Percentiles rank a stretch among this genome's conserved stretches.
These are phyloP conservation scores for Pelochelys cantorii DNA, from an alignment of 2,797 vertebrate genomes.

Conservation along the genomic window DNA sequence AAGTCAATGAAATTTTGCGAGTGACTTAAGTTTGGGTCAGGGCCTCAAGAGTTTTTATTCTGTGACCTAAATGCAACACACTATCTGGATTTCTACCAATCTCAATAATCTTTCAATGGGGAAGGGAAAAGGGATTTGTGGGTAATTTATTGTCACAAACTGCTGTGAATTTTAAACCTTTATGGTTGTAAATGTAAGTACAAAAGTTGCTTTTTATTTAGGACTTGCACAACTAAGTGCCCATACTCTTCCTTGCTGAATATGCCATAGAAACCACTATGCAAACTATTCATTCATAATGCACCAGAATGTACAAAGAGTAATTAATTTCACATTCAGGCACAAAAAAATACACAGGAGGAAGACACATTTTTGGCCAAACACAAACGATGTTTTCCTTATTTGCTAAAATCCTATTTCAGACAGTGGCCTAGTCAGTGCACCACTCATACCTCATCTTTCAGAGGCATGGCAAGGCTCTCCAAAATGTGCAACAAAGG, in stretches of 20 bases:
- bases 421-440: background rate
- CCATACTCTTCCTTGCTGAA: background rate
- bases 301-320: background rate
- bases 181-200: conserved; percentile 15
- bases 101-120: background rate
- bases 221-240: background rate
- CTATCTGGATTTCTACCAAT: conserved; percentile 27
- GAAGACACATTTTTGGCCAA: background rate
- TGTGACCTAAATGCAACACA: background rate
- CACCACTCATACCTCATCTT: background rate
- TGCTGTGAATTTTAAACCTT: background rate
- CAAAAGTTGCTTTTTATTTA: conserved; percentile 10
- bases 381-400: background rate
- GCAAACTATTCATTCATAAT: conserved; percentile 6
- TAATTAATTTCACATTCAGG: background rate
- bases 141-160: background rate
- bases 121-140: background rate
- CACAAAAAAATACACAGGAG: conserved; percentile 23
- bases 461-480: background rate
- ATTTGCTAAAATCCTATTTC: background rate
- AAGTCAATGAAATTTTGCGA: background rate
- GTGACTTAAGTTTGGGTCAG: background rate
- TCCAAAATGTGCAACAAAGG: background rate
- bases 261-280: background rate
- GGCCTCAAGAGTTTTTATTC: conserved; percentile 16